Evolutionary conservation across 2,113 vertebrate genomes (phyloP), one percentile per base, ranked within the genome.

Genomic region (Tapirus terrestris): DNA sequence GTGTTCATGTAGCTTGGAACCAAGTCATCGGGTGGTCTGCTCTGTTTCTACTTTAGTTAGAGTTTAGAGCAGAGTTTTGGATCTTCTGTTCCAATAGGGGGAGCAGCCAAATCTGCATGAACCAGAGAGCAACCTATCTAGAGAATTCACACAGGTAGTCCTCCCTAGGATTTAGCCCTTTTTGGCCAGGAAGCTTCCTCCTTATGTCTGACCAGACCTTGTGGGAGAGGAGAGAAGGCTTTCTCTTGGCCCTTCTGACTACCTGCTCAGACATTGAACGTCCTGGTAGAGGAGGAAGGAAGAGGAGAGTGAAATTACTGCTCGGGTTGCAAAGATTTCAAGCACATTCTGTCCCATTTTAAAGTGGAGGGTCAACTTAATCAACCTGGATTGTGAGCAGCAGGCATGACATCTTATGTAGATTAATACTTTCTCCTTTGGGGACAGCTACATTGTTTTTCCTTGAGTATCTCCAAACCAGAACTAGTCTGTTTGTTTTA

Each of bases 361-460:
- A 81, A 73, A 96, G 14, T 63, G 6, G 17, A 86, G 21, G 13
- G 21, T 67, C 79, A 91, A 89, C 8, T 43, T 92, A 79, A 25
- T 68, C n/a, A 88, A 33, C 21, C 27, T 87, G 51, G 16, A 73
- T 80, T 67, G 16, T 94, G 33, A 92, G 16, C 16, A 63, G 43
- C 65, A 36, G 39, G 13, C 21, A 20, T 67, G 43, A 68, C 3
- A 77, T 23, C 6, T 51, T n/a, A 31, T 53, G 8, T 82, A 85
- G 20, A 89, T 56, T 39, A 93, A 82, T 90, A 79, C 61, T 97
- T 89, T 63, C 29, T 80, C 27, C 23, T 91, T 92, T 89, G 0
- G 18, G 39, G 60, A 65, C 58, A 67, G 36, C 9, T 76, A 58
- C 13, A 36, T 70, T 80, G 39, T 80, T 97, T 97, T 94, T 70